These are phyloP conservation scores for Cyrtorhinus lividipennis DNA, from an alignment of 1,140 invertebrate genomes.

Conservation along the genomic window DNA sequence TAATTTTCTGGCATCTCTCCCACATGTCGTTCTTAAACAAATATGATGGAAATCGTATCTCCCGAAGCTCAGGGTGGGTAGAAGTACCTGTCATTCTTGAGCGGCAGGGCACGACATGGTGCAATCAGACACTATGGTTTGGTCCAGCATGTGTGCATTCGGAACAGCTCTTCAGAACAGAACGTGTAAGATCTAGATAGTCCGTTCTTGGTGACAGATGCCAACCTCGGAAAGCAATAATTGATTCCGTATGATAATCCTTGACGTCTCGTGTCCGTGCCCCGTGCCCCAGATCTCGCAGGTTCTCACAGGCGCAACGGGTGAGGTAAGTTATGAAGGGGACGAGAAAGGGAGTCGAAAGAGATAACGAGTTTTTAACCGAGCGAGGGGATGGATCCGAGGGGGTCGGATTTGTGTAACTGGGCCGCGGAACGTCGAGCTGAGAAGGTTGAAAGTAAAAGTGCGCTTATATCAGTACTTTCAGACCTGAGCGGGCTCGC, in stretches of 20 bases:
- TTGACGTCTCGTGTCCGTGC: not conserved
- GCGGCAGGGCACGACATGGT: too few relatives aligned
- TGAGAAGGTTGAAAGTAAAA: conserved; percentile 5
- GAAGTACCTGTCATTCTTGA: too few relatives aligned
- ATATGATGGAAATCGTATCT: too few relatives aligned
- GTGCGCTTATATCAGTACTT: conserved; percentile 7
- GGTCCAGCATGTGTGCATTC: too few relatives aligned
- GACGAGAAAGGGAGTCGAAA: conserved; percentile 3
- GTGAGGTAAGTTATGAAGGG: not conserved
- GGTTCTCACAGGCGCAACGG: not conserved
- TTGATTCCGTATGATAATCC: not conserved
- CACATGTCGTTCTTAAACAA: too few relatives aligned
- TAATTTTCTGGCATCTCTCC: too few relatives aligned
- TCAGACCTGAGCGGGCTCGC: not conserved
- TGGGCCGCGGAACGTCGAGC: not conserved
- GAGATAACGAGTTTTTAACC: not conserved
- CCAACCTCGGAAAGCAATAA: not conserved
- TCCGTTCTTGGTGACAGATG: not conserved
- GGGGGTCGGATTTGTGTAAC: conserved; percentile 7
- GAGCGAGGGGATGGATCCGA: too few relatives aligned
- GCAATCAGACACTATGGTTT: too few relatives aligned
- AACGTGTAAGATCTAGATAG: too few relatives aligned
- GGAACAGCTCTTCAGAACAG: too few relatives aligned
- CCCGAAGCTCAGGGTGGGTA: too few relatives aligned
- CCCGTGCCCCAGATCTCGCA: not conserved